These are phyloP conservation scores for Nephotettix cincticeps DNA, from an alignment of 1,140 invertebrate species.

Conservation along the genomic window DNA sequence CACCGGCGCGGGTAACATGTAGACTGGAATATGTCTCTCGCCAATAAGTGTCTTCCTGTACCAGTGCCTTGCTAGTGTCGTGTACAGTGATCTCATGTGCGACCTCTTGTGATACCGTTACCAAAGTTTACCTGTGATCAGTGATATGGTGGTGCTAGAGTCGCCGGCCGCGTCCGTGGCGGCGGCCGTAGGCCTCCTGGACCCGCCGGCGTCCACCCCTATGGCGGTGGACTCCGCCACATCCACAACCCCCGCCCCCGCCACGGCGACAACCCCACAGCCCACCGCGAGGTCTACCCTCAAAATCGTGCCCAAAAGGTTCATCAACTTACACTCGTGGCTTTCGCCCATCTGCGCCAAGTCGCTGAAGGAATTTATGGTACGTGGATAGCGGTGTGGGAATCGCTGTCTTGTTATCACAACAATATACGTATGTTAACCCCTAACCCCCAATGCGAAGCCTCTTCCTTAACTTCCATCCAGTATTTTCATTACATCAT, in stretches of 20 bases:
- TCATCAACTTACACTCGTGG: slow-evolving; percentile 86
- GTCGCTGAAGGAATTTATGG: slow-evolving; percentile 66
- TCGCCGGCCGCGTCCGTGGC: slow-evolving; percentile 47
- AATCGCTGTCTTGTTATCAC: no score
- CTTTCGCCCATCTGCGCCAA: slow-evolving; percentile 72
- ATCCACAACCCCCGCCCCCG: slow-evolving; percentile 28
- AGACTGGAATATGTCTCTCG: background rate
- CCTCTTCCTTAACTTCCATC: no score
- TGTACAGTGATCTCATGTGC: background rate
- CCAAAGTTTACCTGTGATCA: slow-evolving; percentile 13
- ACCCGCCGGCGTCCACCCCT: slow-evolving; percentile 31
- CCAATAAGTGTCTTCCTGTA: slow-evolving; percentile 14
- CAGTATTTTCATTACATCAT: no score
- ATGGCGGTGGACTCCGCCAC: slow-evolving; percentile 27
- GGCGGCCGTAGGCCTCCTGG: slow-evolving; percentile 52
- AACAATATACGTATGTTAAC: no score
- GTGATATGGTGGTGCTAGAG: slow-evolving; percentile 72
- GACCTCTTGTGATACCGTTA: slow-evolving; percentile 2
- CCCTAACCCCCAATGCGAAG: no score
- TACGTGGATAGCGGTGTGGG: no score
- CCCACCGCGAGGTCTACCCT: slow-evolving; percentile 52
- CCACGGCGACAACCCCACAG: slow-evolving; percentile 16
- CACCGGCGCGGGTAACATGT: background rate
- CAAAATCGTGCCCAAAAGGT: slow-evolving; percentile 84
- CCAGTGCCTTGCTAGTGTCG: slow-evolving; percentile 6